Evolutionary conservation across 1,140 invertebrate species (phyloP), one percentile per base, ranked within the genome.

Genomic region (Galendromus occidentalis): DNA sequence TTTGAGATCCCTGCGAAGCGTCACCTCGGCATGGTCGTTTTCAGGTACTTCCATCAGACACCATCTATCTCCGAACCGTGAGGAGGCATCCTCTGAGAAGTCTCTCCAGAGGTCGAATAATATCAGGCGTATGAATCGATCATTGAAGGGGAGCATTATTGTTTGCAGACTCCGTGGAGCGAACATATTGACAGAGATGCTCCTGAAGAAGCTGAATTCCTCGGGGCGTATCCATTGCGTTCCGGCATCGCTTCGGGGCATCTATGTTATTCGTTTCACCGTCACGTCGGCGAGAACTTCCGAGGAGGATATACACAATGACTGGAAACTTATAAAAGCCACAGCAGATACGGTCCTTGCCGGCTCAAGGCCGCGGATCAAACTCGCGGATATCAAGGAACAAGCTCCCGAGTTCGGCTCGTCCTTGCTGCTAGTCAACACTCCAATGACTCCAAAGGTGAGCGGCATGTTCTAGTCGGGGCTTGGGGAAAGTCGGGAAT

Each of bases 361-460:
- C 29, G 68, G 44, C 45, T 65, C 30, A 64, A 69, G 30, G 66
- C 68, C 28, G 18, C 33, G 29, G 55, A 65, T 65, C 12, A 66
- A 68, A 20, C 65, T 73, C 30, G 65, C 74, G 85, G 88, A 91
- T 73, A 88, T 86, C 5, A 83, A 85, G 66, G 83, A 86, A 44
- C 71, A 85, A 66, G 76, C 77, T 64, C 71, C 86, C 67, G 83
- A 88, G 55, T 96, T 94, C 72, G 91, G 92, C 9, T 91, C 92
- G 17, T 95, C 91, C 74, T 78, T 98, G 18, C 76, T 98, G 28
- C 85, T 93, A 9, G 77, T 77, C 69, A 95, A 96, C 75, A 89
- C 88, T 25, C 92, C 92, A 0, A 91, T 94, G 84, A 94, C 91
- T 28, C 92, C 93, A 0, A 96, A 96, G 78, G 87, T 98, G 20